These are phyloP conservation scores for Galagoides demidoff DNA, from an alignment of 2,797 vertebrate genomes.

Conservation along the genomic window DNA sequence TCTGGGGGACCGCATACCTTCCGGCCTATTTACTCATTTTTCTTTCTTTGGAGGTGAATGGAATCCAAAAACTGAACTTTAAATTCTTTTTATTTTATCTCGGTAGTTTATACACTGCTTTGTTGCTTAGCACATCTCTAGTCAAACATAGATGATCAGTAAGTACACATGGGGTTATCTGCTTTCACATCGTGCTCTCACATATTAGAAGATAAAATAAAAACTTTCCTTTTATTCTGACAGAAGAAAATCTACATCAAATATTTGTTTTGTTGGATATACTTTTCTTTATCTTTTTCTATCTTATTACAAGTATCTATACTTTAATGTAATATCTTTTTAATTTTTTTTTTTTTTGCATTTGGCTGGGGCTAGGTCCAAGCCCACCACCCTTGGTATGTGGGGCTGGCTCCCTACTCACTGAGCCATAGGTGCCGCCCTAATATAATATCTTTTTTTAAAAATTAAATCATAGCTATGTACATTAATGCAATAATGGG, in stretches of 20 bases:
- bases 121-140: neutral
- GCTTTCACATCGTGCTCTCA: neutral
- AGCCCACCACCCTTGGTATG: no score
- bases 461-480: no score
- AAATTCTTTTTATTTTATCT: neutral
- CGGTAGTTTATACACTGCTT: neutral
- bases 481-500: no score
- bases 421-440: no score
- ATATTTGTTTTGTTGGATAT: neutral
- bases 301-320: neutral
- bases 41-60: conserved; percentile 10
- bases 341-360: no score
- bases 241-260: conserved; percentile 22
- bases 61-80: neutral
- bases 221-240: conserved; percentile 25
- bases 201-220: neutral
- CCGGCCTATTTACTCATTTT: neutral
- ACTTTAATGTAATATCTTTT: neutral
- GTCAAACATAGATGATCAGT: neutral
- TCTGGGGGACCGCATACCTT: neutral
- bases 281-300: conserved; percentile 19
- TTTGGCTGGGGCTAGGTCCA: no score
- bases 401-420: no score
- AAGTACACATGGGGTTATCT: neutral
- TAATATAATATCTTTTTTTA: no score